Conservation (phyloP, 1,140 invertebrate genomes). For the Cylas formicarius region DNA sequence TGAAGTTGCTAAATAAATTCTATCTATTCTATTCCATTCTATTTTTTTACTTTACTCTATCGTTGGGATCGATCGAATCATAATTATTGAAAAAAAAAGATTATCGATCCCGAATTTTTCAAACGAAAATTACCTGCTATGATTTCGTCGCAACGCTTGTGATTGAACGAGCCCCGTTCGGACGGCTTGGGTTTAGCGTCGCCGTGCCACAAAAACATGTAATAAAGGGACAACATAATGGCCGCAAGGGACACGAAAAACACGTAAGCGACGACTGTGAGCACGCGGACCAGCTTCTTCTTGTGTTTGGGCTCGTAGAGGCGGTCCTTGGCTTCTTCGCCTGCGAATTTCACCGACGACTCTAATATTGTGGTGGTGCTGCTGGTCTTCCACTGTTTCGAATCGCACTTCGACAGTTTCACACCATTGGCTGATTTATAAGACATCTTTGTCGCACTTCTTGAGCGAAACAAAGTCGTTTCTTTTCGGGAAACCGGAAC, state of each 20-base stretch:
- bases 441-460: slow-evolving; percentile 32
- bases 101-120: slow-evolving; percentile 5
- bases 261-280: slow-evolving; percentile 92
- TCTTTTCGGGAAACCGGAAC: slow-evolving; percentile 31
- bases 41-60: too few species aligned
- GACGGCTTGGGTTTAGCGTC: slow-evolving; percentile 25
- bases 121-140: slow-evolving; percentile 16
- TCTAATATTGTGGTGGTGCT: slow-evolving; percentile 44
- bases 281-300: slow-evolving; percentile 81
- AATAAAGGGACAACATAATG: slow-evolving; percentile 91
- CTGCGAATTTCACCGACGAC: slow-evolving; percentile 56
- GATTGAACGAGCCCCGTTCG: slow-evolving; percentile 1
- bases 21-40: too few species aligned
- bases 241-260: slow-evolving; percentile 91
- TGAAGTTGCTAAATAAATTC: too few species aligned
- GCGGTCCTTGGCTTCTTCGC: slow-evolving; percentile 71
- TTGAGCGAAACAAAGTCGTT: slow-evolving; percentile 13
- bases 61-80: background rate
- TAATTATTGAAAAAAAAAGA: slow-evolving; percentile 4
- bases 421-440: slow-evolving; percentile 36
- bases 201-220: slow-evolving; percentile 87
- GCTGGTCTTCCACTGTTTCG: slow-evolving; percentile 31
- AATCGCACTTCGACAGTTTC: slow-evolving; percentile 30
- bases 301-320: slow-evolving; percentile 77
- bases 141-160: slow-evolving; percentile 16